Conservation (phyloP, 1,140 invertebrate species). For the Drosophila biarmipes region DNA sequence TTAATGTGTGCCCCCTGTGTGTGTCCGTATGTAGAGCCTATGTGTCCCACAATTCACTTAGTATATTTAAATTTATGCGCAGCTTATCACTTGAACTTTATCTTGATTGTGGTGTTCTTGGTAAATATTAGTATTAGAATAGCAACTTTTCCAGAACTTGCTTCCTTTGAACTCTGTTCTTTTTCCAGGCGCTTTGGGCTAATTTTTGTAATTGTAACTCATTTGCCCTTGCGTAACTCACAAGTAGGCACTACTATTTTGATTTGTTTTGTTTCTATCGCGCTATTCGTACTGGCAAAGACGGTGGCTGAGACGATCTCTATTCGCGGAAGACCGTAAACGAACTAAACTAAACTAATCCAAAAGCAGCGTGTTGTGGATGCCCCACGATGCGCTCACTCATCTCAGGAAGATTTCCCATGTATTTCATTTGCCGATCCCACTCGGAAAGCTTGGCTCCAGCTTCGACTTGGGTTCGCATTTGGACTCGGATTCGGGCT, state of each 20-base stretch:
- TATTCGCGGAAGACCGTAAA: conserved; percentile 54
- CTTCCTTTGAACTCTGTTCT: conserved; percentile 15
- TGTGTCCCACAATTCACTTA: conserved; percentile 70
- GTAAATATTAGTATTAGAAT: conserved; percentile 25
- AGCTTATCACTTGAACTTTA: conserved; percentile 81
- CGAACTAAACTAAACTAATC: conserved; percentile 74
- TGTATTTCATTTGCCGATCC: conserved; percentile 33
- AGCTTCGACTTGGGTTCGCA: conserved; percentile 19
- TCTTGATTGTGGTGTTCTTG: conserved; percentile 70
- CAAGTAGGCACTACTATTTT: conserved; percentile 18
- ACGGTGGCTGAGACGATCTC: conserved; percentile 23
- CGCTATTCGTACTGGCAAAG: neutral
- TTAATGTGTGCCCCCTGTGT: conserved; percentile 42
- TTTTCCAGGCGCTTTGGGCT: conserved; percentile 1
- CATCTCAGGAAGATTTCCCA: conserved; percentile 34
- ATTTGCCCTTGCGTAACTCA: conserved; percentile 44
- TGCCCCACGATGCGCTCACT: conserved; percentile 24
- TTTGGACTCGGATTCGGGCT: conserved; percentile 4
- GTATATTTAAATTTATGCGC: conserved; percentile 79
- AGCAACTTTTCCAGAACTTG: conserved; percentile 17
- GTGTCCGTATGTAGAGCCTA: conserved; percentile 18
- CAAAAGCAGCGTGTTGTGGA: conserved; percentile 47
- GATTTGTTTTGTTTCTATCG: conserved; percentile 33
- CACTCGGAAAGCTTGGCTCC: conserved; percentile 58
- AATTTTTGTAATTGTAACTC: conserved; percentile 35